Percentiles rank a stretch among this genome's conserved stretches.
phyloP scores from a whole-genome alignment of 2,113 vertebrate species.

The Ranitomeya variabilis region DNA sequence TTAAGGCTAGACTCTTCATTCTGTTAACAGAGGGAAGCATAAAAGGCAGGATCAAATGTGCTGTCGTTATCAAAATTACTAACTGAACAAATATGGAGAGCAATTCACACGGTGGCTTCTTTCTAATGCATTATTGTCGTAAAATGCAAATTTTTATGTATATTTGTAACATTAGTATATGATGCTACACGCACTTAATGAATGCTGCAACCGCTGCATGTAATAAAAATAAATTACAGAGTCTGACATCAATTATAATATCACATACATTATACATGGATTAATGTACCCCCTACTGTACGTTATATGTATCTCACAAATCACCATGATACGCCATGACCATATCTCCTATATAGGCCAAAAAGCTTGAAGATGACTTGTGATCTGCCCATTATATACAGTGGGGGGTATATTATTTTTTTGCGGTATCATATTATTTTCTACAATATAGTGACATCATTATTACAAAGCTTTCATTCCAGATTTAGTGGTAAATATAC shows the following conservation, averaged over 20 bases:
- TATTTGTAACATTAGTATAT: conserved; percentile 9
- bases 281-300: conserved; percentile 47
- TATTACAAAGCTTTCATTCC: not conserved
- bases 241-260: conserved; percentile 31
- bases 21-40: conserved; percentile 45
- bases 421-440: conserved; percentile 20
- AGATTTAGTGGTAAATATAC: conserved; percentile 17
- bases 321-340: conserved; percentile 3
- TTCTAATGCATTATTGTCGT: conserved; percentile 17
- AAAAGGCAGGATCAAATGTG: conserved; percentile 25
- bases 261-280: conserved; percentile 43
- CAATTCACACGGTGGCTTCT: not conserved
- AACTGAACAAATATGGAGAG: conserved; percentile 3
- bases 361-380: not conserved
- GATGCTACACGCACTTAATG: conserved; percentile 2
- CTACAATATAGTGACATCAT: not conserved
- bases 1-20: conserved; percentile 34
- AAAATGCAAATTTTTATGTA: conserved; percentile 23
- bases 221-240: conserved; percentile 39
- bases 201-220: not conserved
- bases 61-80: conserved; percentile 33
- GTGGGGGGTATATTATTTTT: conserved; percentile 34
- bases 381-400: conserved; percentile 21
- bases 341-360: conserved; percentile 34
- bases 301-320: conserved; percentile 27